Percentiles rank a stretch among this genome's conserved stretches.
These are phyloP conservation scores for Charaxes varanes DNA, from an alignment of 1,140 invertebrate species.

Conservation along the genomic window DNA sequence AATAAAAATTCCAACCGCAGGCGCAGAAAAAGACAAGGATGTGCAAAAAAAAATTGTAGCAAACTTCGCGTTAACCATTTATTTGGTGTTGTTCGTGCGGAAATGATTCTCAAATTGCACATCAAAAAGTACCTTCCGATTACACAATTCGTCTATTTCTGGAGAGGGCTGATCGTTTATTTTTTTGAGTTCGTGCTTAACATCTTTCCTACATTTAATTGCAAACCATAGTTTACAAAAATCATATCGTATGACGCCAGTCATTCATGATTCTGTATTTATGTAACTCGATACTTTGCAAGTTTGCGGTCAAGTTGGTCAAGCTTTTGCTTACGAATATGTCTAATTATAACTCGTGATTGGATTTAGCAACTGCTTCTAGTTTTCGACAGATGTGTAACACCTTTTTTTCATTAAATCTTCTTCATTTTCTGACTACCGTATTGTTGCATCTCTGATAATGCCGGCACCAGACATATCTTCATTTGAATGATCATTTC, in stretches of 20 bases:
- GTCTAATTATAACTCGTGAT: slow-evolving; percentile 46
- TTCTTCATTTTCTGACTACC: no score
- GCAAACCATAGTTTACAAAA: slow-evolving; percentile 1
- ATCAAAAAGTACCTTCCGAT: slow-evolving; percentile 48
- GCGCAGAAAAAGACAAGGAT: slow-evolving; percentile 39
- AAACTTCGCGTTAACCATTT: slow-evolving; percentile 40
- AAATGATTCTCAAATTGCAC: slow-evolving; percentile 70
- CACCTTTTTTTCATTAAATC: slow-evolving; percentile 8
- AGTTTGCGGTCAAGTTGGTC: slow-evolving; percentile 52
- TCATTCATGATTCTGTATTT: slow-evolving; percentile 37
- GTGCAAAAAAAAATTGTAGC: slow-evolving; percentile 46
- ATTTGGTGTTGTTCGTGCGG: slow-evolving; percentile 61
- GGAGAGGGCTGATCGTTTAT: slow-evolving; percentile 17
- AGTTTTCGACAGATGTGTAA: slow-evolving; percentile 34
- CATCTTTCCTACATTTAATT: slow-evolving; percentile 1
- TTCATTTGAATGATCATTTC: no score
- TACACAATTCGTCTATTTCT: slow-evolving; percentile 27
- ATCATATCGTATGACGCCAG: slow-evolving; percentile 39
- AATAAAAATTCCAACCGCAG: slow-evolving; percentile 41
- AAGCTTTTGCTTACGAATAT: slow-evolving; percentile 21
- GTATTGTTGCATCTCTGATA: no score
- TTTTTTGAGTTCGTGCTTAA: slow-evolving; percentile 13
- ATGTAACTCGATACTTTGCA: slow-evolving; percentile 43
- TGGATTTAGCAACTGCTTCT: slow-evolving; percentile 34
- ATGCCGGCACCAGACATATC: no score